phyloP scores from a whole-genome alignment of 2,888 invertebrate species.

The Polydrusus cervinus region DNA sequence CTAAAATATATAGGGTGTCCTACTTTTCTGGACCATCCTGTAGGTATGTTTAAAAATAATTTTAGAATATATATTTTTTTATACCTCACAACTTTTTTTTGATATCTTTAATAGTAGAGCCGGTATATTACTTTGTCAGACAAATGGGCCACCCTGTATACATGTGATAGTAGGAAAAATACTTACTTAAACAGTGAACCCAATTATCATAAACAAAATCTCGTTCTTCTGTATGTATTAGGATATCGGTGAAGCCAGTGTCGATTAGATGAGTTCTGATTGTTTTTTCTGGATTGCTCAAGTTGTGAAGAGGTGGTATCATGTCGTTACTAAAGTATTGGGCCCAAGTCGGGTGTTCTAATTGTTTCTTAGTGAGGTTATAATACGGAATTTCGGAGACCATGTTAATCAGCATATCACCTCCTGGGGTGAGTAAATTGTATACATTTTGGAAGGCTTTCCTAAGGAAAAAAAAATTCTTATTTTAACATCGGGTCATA shows the following conservation, averaged over 20 bases:
- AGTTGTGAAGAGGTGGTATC: slow-evolving; percentile 5
- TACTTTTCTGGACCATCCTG: too few species aligned
- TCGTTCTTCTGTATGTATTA: not conserved
- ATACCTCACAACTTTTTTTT: too few species aligned
- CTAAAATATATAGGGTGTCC: too few species aligned
- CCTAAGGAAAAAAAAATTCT: not conserved
- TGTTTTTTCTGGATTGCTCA: not conserved
- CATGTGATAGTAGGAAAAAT: not conserved
- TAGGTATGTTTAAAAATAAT: too few species aligned
- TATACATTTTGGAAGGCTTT: not conserved
- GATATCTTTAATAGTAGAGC: too few species aligned
- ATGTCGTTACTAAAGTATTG: not conserved
- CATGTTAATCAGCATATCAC: not conserved
- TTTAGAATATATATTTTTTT: too few species aligned
- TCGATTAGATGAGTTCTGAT: not conserved
- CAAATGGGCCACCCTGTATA: not conserved
- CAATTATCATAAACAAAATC: not conserved
- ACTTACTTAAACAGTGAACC: slow-evolving; percentile 9
- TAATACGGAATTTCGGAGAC: slow-evolving; percentile 2
- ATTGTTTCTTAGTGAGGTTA: not conserved
- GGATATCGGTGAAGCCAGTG: not conserved
- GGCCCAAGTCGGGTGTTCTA: not conserved
- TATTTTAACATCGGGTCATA: not conserved
- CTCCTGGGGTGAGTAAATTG: not conserved
- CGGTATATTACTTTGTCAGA: too few species aligned